Percentiles rank a stretch among this genome's conserved stretches.
phyloP scores from a whole-genome alignment of 2,113 vertebrate genomes.

The Archocentrus centrarchus region DNA sequence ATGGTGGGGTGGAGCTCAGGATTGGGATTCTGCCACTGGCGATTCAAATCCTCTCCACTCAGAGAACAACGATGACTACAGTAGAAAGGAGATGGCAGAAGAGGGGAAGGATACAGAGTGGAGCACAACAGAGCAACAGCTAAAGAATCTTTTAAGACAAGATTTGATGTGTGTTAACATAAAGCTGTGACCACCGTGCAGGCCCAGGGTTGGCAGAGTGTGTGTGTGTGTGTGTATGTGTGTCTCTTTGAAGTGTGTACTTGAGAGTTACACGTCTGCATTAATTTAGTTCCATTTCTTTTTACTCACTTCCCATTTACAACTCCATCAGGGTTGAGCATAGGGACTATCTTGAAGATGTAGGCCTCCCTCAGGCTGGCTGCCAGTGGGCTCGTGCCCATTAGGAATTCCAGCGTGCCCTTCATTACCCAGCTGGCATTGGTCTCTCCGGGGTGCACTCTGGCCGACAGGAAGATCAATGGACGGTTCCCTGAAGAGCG shows the following conservation, averaged over 20 bases:
- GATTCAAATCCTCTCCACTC: constrained; percentile 98
- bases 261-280: constrained; percentile 7
- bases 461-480: constrained; percentile 93
- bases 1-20: constrained; percentile 96
- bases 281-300: not conserved
- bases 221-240: not conserved
- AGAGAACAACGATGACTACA: constrained; percentile 96
- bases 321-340: constrained; percentile 99
- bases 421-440: constrained; percentile 99
- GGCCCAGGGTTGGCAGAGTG: constrained; percentile 1
- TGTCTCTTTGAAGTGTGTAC: constrained; percentile 14
- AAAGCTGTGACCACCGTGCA: constrained; percentile 22
- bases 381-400: constrained; percentile 89
- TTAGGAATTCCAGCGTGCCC: constrained; percentile 95
- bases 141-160: constrained; percentile 38
- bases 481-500: constrained; percentile 89
- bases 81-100: constrained; percentile 27
- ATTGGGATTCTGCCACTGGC: constrained; percentile 96
- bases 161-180: constrained; percentile 18
- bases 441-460: constrained; percentile 98
- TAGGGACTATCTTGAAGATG: constrained; percentile 99
- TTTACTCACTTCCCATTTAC: constrained; percentile 96
- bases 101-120: constrained; percentile 26
- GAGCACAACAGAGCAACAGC: constrained; percentile 40
- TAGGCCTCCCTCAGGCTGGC: constrained; percentile 92